These are phyloP conservation scores for Hippocampus barbouri DNA, from an alignment of 2,113 vertebrate genomes.

Conservation along the genomic window DNA sequence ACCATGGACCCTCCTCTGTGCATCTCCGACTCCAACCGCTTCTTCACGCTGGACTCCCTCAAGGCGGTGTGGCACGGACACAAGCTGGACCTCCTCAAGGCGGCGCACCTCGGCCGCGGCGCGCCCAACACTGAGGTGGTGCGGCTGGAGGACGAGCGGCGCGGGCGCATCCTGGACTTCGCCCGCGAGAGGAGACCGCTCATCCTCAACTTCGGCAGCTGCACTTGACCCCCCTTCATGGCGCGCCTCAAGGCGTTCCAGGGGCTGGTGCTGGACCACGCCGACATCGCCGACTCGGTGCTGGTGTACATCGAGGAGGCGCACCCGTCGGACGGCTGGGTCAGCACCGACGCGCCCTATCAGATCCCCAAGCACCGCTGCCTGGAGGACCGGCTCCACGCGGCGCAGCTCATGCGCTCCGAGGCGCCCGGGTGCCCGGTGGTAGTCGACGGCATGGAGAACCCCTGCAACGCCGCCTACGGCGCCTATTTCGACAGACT, in stretches of 20 bases:
- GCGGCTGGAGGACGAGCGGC: conserved; percentile 76
- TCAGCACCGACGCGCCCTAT: conserved; percentile 91
- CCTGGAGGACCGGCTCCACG: conserved; percentile 87
- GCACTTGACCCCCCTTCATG: conserved; percentile 99
- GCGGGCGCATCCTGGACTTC: conserved; percentile 82
- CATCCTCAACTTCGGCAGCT: conserved; percentile 96
- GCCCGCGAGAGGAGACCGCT: conserved; percentile 83
- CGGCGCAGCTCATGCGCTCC: conserved; percentile 84
- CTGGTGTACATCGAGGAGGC: conserved; percentile 97
- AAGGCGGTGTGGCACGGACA: conserved; percentile 95
- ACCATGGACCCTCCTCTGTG: conserved; percentile 87
- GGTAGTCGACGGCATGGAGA: conserved; percentile 93
- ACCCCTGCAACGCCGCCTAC: conserved; percentile 90
- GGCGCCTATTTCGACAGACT: conserved; percentile 96
- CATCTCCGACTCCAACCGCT: conserved; percentile 91
- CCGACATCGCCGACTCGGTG: conserved; percentile 87
- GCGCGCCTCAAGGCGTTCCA: conserved; percentile 91
- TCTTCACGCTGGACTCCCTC: conserved; percentile 90
- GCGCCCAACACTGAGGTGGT: conserved; percentile 93
- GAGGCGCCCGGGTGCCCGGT: conserved; percentile 83
- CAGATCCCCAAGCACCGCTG: conserved; percentile 88
- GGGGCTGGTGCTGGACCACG: conserved; percentile 82
- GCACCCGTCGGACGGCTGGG: conserved; percentile 95
- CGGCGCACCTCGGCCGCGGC: conserved; percentile 81
- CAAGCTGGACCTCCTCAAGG: conserved; percentile 92